phyloP scores from a whole-genome alignment of 1,140 invertebrate species.

The Zophobas atratus region DNA sequence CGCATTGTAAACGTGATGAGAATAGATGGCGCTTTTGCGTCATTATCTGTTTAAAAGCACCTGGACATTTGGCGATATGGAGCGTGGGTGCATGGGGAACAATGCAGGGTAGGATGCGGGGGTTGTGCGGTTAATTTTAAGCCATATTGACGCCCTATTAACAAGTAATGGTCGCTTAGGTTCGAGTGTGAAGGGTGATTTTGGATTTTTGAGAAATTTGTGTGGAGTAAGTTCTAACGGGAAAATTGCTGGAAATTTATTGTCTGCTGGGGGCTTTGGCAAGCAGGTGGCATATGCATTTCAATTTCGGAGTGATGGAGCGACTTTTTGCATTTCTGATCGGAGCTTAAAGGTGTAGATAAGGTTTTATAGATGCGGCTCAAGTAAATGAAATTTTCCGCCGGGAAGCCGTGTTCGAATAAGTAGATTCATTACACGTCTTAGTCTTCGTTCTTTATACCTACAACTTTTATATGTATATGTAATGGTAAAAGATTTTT shows the following conservation, averaged over 20 bases:
- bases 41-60: conserved; percentile 20
- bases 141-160: neutral
- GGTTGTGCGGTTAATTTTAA: too few species aligned
- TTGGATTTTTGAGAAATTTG: conserved; percentile 2
- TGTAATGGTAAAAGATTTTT: too few species aligned
- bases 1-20: conserved; percentile 33
- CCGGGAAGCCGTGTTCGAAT: too few species aligned
- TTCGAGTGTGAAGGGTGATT: neutral
- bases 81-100: neutral
- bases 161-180: neutral
- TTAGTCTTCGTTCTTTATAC: too few species aligned
- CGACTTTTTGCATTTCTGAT: conserved; percentile 7
- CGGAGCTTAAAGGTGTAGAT: neutral
- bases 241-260: conserved; percentile 19
- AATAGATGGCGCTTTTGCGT: conserved; percentile 41
- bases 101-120: neutral
- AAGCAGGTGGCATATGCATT: conserved; percentile 15
- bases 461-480: too few species aligned
- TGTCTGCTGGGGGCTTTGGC: conserved; percentile 10
- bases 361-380: neutral
- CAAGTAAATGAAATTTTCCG: too few species aligned
- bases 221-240: neutral
- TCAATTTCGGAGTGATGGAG: conserved; percentile 7
- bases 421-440: too few species aligned
- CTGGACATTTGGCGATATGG: conserved; percentile 3